These are phyloP conservation scores for Chymomyza procnemis DNA, from an alignment of 2,888 invertebrate species.

Conservation along the genomic window DNA sequence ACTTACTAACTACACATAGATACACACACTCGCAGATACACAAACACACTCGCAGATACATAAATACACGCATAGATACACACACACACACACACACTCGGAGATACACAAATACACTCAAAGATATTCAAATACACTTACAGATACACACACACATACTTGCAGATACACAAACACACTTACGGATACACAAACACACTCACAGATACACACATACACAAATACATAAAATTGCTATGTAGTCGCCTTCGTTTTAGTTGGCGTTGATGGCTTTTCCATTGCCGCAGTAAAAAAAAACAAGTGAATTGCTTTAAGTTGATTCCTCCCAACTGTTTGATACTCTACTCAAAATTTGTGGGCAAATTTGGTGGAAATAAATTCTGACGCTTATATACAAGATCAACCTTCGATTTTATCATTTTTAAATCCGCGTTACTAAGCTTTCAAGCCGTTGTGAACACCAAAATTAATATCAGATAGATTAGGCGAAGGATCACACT, in stretches of 20 bases:
- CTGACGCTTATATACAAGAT: no score
- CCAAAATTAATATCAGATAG: no score
- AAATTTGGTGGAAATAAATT: no score
- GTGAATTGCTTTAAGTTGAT: no score
- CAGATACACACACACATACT: constrained; percentile 5
- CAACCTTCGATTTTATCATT: no score
- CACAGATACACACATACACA: constrained; percentile 16
- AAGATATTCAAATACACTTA: constrained; percentile 11
- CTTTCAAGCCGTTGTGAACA: no score
- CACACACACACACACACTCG: constrained; percentile 8
- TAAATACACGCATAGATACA: constrained; percentile 12
- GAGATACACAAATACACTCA: constrained; percentile 2
- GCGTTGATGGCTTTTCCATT: constrained; percentile 43
- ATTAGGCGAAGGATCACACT: no score
- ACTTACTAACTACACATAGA: constrained; percentile 33
- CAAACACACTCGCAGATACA: constrained; percentile 12
- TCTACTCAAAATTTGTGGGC: no score
- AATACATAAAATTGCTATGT: no score
- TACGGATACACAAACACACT: not conserved
- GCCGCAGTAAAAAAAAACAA: not conserved
- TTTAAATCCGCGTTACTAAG: no score
- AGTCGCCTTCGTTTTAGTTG: constrained; percentile 37
- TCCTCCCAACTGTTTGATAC: no score
- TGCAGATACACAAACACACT: constrained; percentile 14
- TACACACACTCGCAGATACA: constrained; percentile 7